phyloP scores from a whole-genome alignment of 2,888 invertebrate species.

The Epicampocera succincta region DNA sequence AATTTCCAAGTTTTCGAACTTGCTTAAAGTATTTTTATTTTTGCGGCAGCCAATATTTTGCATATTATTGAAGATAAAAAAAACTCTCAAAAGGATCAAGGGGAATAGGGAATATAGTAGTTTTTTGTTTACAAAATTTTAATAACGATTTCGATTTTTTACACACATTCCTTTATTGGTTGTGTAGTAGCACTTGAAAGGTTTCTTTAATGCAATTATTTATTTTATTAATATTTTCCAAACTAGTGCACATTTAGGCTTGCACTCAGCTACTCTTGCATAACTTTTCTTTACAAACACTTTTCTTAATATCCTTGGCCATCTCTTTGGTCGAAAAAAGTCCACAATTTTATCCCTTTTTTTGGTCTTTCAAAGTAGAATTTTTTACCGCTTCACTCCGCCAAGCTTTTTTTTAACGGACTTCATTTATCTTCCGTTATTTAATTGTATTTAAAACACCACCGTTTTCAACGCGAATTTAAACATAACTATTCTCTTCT shows the following conservation, averaged over 20 bases:
- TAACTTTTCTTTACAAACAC: background rate
- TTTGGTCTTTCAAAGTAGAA: background rate
- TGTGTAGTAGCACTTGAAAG: conserved; percentile 62
- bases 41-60: conserved; percentile 75
- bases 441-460: conserved; percentile 42
- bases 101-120: background rate
- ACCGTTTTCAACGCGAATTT: conserved; percentile 67
- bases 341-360: conserved; percentile 34
- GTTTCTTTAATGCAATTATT: conserved; percentile 60
- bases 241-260: conserved; percentile 8
- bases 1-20: conserved; percentile 67
- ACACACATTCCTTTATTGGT: conserved; percentile 27
- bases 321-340: background rate
- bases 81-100: background rate
- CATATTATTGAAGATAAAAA: conserved; percentile 75
- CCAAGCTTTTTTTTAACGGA: background rate
- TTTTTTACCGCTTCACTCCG: background rate
- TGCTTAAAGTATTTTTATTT: conserved; percentile 65
- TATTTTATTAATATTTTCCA: conserved; percentile 10
- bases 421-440: conserved; percentile 37
- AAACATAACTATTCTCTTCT: conserved; percentile 67
- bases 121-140: conserved; percentile 11
- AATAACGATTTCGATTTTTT: background rate
- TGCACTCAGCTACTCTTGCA: background rate
- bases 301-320: conserved; percentile 31